Conservation (phyloP, 2,113 vertebrate species). For the Morone saxatilis region DNA sequence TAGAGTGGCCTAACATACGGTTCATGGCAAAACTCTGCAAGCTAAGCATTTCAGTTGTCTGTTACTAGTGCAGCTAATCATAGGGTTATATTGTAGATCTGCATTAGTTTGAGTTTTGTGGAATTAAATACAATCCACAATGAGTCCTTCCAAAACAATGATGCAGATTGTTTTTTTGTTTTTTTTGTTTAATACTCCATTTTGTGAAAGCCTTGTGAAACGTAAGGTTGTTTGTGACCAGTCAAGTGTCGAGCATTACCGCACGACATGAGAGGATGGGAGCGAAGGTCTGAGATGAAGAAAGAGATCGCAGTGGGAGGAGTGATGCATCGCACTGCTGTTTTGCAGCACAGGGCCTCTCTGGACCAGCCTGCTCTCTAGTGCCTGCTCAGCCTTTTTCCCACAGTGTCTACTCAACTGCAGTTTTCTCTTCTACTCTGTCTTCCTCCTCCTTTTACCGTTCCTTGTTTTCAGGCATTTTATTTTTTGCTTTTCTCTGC, state of each 20-base stretch:
- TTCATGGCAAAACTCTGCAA: not conserved
- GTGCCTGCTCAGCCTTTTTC: constrained; percentile 56
- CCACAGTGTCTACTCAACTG: constrained; percentile 45
- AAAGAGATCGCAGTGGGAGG: not conserved
- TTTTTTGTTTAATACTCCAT: not conserved
- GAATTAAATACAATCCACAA: not conserved
- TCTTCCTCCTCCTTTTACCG: not conserved
- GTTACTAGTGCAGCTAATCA: not conserved
- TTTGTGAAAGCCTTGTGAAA: constrained; percentile 2
- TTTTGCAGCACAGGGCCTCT: constrained; percentile 33
- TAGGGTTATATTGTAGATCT: not conserved
- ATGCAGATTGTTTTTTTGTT: not conserved
- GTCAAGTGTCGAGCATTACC: not conserved
- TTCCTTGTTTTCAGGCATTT: constrained; percentile 22
- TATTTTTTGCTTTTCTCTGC: not conserved
- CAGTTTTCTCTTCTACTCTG: constrained; percentile 40
- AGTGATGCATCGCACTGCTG: constrained; percentile 42
- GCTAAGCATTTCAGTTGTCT: not conserved
- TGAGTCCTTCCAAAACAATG: not conserved
- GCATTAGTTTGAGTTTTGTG: not conserved
- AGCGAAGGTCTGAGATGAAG: constrained; percentile 16
- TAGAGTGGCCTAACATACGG: not conserved
- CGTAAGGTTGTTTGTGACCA: not conserved
- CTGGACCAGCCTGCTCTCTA: constrained; percentile 41
- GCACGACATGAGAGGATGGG: not conserved